Percentiles rank a stretch among this genome's conserved stretches.
Evolutionary conservation across 1,140 invertebrate species (phyloP).

Genomic region (Eufriesea mexicana): DNA sequence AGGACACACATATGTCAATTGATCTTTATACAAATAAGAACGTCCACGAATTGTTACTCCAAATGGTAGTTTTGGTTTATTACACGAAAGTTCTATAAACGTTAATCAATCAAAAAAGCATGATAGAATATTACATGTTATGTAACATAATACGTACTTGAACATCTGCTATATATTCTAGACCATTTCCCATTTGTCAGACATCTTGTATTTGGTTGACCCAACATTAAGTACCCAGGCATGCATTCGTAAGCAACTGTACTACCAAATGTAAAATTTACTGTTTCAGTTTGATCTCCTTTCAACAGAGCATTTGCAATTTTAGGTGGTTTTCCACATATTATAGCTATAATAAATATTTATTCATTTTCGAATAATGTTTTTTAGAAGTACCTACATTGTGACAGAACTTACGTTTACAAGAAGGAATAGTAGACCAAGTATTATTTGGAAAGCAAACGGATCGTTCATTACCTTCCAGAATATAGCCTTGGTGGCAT

Average conservation of each 20-base stretch:
- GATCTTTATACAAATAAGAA: conserved; percentile 82
- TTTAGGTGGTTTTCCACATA: conserved; percentile 72
- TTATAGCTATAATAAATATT: conserved; percentile 69
- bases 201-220: conserved; percentile 82
- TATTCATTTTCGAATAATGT: conserved; percentile 4
- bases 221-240: conserved; percentile 81
- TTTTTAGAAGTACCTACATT: background rate
- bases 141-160: conserved; percentile 75
- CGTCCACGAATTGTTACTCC: conserved; percentile 78
- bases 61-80: conserved; percentile 68
- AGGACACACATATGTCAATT: conserved; percentile 80
- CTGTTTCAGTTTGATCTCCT: conserved; percentile 44
- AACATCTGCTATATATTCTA: conserved; percentile 82
- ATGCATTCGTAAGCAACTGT: conserved; percentile 81
- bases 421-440: conserved; percentile 80
- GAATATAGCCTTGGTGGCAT: conserved; percentile 78
- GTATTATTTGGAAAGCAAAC: conserved; percentile 79
- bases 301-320: conserved; percentile 63
- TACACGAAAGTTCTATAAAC: conserved; percentile 80
- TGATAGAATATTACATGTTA: background rate
- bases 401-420: conserved; percentile 71
- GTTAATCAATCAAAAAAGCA: conserved; percentile 2
- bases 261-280: conserved; percentile 77
- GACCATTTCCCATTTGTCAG: conserved; percentile 83
- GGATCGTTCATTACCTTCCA: conserved; percentile 73